These are phyloP conservation scores for Pseudopleuronectes americanus DNA, from an alignment of 2,797 vertebrate species.

Conservation along the genomic window DNA sequence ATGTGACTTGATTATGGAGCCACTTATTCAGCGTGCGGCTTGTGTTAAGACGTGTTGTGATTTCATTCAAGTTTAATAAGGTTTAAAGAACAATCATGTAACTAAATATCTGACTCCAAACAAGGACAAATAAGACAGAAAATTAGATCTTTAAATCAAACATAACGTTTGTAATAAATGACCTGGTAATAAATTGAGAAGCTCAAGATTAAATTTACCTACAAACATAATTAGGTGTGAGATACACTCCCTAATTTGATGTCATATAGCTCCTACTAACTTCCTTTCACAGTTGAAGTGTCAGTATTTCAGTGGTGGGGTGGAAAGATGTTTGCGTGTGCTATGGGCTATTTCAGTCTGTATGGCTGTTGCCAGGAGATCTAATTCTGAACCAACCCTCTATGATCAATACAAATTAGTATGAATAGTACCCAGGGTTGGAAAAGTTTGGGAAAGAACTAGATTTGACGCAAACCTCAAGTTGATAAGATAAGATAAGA, in stretches of 20 bases:
- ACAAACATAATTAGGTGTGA: neutral
- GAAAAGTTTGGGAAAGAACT: neutral
- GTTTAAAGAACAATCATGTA: neutral
- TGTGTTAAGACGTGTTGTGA: neutral
- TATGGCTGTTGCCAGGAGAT: slow-evolving; percentile 16
- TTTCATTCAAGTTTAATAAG: neutral
- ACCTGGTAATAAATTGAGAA: too few species aligned
- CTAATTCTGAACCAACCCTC: slow-evolving; percentile 18
- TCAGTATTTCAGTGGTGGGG: neutral
- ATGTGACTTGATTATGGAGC: slow-evolving; percentile 5
- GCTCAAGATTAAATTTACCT: too few species aligned
- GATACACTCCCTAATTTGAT: neutral
- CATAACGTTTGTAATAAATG: too few species aligned
- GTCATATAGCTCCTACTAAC: neutral
- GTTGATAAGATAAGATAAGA: neutral
- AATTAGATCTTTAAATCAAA: too few species aligned
- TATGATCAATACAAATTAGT: slow-evolving; percentile 28
- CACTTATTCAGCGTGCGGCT: neutral
- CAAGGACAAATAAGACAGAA: neutral
- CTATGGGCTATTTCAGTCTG: slow-evolving; percentile 9
- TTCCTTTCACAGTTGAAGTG: neutral
- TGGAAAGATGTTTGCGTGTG: neutral
- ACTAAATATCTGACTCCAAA: neutral
- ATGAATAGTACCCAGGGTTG: neutral
- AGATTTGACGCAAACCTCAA: neutral